phyloP scores from a whole-genome alignment of 2,113 vertebrate species.

The Cisticola juncidis region DNA sequence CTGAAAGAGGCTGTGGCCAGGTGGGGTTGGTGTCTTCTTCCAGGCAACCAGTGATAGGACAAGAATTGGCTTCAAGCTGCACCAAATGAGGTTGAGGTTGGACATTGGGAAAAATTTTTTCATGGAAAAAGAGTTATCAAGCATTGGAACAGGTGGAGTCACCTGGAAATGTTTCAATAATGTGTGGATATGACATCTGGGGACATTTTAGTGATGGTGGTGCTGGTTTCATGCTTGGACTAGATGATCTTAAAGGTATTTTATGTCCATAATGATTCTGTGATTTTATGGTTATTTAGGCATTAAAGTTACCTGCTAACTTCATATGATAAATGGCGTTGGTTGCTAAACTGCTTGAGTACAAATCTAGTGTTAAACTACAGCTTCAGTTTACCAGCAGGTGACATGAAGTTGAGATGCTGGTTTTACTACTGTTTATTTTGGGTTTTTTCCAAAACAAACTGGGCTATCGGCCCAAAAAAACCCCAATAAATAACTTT shows the following conservation, averaged over 20 bases:
- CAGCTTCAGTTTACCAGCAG: neutral
- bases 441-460: neutral
- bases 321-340: neutral
- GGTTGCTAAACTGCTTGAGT: neutral
- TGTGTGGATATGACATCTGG: neutral
- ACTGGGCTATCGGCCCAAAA: neutral
- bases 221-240: accelerated
- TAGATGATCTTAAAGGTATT: neutral
- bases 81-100: neutral
- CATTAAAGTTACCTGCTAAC: neutral
- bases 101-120: neutral
- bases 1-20: neutral
- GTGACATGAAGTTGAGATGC: neutral
- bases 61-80: neutral
- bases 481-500: neutral
- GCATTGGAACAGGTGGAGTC: neutral
- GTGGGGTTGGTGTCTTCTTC: accelerated
- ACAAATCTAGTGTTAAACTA: neutral
- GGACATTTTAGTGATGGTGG: neutral
- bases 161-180: neutral
- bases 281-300: neutral
- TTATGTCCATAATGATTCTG: neutral
- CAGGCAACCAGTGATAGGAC: neutral
- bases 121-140: neutral
- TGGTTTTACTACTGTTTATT: neutral